These are phyloP conservation scores for Stenodema calcarata DNA, from an alignment of 2,888 invertebrate species.

Conservation along the genomic window DNA sequence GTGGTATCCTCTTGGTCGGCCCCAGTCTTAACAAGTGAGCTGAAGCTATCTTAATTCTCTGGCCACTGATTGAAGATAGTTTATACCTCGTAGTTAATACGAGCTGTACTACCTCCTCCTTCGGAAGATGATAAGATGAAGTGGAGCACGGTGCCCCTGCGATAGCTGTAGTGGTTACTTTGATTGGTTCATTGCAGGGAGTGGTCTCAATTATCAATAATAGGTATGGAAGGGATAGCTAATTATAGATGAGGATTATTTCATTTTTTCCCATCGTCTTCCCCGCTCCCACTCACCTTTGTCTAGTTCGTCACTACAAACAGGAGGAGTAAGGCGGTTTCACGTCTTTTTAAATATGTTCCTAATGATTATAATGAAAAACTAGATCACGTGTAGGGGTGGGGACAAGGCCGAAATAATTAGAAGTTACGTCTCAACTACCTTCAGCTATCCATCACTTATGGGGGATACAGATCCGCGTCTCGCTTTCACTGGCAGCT, in stretches of 20 bases:
- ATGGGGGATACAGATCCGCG: neutral
- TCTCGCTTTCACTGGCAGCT: neutral
- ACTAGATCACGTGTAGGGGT: neutral
- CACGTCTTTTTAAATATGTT: neutral
- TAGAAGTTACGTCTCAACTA: neutral
- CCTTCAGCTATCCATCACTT: neutral
- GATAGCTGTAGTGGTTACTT: neutral
- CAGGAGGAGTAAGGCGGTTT: neutral
- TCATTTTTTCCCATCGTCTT: neutral
- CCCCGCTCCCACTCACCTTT: neutral
- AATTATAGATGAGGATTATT: constrained; percentile 18
- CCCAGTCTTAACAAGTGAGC: neutral
- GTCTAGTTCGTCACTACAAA: neutral
- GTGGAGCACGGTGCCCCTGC: neutral
- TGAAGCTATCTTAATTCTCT: neutral
- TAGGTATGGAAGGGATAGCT: neutral
- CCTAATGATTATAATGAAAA: neutral
- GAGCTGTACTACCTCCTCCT: neutral
- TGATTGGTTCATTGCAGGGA: constrained; percentile 19
- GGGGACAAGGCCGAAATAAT: neutral
- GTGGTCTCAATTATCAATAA: constrained; percentile 37
- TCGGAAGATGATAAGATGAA: neutral
- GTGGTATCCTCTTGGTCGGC: neutral
- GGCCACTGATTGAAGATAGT: neutral
- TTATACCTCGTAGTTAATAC: neutral